These are phyloP conservation scores for Odontothrips loti DNA, from an alignment of 2,888 invertebrate genomes.

Conservation along the genomic window DNA sequence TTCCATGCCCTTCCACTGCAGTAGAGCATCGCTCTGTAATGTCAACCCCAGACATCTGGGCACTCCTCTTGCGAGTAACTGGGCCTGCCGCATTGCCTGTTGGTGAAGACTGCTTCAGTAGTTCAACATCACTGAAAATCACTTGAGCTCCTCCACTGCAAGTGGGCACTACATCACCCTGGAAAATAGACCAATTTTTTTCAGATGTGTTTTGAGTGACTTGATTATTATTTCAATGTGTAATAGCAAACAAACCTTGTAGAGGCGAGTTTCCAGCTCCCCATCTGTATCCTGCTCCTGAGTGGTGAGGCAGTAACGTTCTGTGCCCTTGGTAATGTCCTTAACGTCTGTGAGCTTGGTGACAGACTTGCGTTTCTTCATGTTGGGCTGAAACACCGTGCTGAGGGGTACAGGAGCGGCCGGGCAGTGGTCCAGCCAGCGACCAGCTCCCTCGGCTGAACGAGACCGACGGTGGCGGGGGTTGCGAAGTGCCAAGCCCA, in stretches of 20 bases:
- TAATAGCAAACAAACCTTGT: slow-evolving; percentile 58
- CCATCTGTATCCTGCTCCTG: slow-evolving; percentile 91
- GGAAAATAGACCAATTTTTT: slow-evolving; percentile 31
- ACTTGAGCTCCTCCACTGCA: slow-evolving; percentile 93
- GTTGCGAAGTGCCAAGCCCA: slow-evolving; percentile 64
- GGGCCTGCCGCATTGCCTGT: slow-evolving; percentile 46
- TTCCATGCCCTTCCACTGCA: slow-evolving; percentile 45
- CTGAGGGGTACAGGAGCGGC: slow-evolving; percentile 73
- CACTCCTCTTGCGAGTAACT: slow-evolving; percentile 46
- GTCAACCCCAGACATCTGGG: slow-evolving; percentile 32
- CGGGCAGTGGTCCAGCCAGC: slow-evolving; percentile 88
- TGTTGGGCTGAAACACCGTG: slow-evolving; percentile 84
- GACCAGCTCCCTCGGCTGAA: slow-evolving; percentile 62
- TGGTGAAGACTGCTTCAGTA: slow-evolving; percentile 76
- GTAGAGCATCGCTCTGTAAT: slow-evolving; percentile 46
- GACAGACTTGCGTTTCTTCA: slow-evolving; percentile 77
- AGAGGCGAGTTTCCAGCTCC: slow-evolving; percentile 86
- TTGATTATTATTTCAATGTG: neutral
- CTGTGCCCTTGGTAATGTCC: slow-evolving; percentile 61
- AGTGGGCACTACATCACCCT: slow-evolving; percentile 90
- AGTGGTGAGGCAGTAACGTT: slow-evolving; percentile 87
- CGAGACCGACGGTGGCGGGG: slow-evolving; percentile 73
- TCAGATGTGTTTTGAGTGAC: neutral
- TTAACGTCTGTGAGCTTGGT: slow-evolving; percentile 75
- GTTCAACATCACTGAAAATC: slow-evolving; percentile 91